Conservation (phyloP, 2,888 invertebrate species). For the Drosophila stalkeri region DNA sequence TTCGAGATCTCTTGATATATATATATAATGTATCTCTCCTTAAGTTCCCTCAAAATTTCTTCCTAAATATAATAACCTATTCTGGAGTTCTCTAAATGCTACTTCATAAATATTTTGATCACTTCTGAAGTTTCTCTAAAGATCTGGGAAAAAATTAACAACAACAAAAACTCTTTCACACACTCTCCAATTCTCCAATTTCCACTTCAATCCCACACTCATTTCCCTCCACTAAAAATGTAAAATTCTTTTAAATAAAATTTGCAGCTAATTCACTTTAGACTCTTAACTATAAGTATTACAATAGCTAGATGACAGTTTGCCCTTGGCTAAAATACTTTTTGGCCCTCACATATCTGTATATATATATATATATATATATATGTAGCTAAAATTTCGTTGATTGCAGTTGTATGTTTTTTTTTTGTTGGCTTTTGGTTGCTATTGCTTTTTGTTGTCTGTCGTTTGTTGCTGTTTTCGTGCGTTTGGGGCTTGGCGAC, state of each 20-base stretch:
- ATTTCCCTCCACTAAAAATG: background rate
- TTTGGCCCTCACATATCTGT: background rate
- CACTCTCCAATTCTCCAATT: background rate
- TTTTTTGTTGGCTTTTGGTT: constrained; percentile 33
- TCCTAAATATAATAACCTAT: too few species aligned
- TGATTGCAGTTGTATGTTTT: constrained; percentile 13
- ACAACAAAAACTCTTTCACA: too few species aligned
- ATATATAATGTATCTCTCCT: too few species aligned
- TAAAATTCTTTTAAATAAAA: background rate
- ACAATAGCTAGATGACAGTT: too few species aligned
- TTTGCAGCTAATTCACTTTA: background rate
- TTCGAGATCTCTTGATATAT: background rate
- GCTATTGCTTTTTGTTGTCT: constrained; percentile 56
- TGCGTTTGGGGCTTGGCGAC: constrained; percentile 46
- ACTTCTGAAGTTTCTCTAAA: too few species aligned
- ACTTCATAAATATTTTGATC: too few species aligned
- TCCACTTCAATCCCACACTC: background rate
- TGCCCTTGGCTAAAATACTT: background rate
- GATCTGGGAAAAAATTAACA: too few species aligned
- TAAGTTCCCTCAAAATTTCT: too few species aligned
- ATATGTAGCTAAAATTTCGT: background rate
- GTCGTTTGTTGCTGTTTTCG: constrained; percentile 20
- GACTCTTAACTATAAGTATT: background rate
- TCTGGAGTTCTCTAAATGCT: background rate
- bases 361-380: too few species aligned